Base-by-base conservation (phyloP, 2,113 vertebrate genomes). In the Pteruthius melanotis region DNA sequence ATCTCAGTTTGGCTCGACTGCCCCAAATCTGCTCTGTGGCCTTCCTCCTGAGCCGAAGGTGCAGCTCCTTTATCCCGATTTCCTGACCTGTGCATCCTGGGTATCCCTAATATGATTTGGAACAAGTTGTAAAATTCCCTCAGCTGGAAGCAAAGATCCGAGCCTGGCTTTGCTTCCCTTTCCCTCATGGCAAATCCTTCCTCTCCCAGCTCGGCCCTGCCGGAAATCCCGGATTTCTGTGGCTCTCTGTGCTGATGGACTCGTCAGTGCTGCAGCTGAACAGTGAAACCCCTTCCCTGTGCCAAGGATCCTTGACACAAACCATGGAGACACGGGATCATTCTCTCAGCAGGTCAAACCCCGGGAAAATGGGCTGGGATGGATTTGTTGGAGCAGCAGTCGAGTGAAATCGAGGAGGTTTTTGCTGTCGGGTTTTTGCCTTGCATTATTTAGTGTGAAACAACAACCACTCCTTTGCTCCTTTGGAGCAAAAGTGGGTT, bases 261-360 rank as follows among this genome's bases (percentile, higher is more conserved):
- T 65, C 16, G 3, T 86, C 66, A 26, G 14, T 44, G 37, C 68
- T 42, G 76, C 26, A 63, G 40, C 21, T 59, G 28, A 94, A 28
- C 19, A 42, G 76, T 74, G 18, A 44, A 90, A 77, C 40, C 56
- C 47, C 10, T 79, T 94, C 80, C 54, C 85, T 45, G 39, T 49
- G 63, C 66, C 57, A 35, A 57, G 89, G 83, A 30, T 76, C 26
- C 82, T 90, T 74, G 9, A 22, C 70, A 61, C 81, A 78, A 77
- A 71, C 83, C 78, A 15, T 22, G 72, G 45, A 65, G 81, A 11
- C 64, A 12, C 27, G 9, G 79, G 49, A 49, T 94, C 85, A 47
- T 83, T 68, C 89, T 53, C 76, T 19, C 94, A 61, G 75, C 69
- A 87, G 87, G 80, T 44, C 94, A 87, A 65, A 82, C 53, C 97